phyloP scores from a whole-genome alignment of 1,140 invertebrate species.

The Lordiphosa mommai region DNA sequence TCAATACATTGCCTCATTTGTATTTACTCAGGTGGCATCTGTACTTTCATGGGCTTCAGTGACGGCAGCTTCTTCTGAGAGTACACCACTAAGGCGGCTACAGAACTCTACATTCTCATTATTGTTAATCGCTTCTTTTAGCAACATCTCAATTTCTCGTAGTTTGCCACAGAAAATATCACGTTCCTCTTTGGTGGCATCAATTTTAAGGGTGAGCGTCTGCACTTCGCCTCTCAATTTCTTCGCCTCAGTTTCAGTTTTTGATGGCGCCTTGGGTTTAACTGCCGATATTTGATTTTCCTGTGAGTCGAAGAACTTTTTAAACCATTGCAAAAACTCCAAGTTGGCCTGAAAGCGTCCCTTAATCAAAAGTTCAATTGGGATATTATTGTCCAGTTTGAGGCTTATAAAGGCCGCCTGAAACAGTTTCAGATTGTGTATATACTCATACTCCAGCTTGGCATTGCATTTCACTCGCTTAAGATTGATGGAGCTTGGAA shows the following conservation, averaged over 20 bases:
- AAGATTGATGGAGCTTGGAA: slow-evolving; percentile 93
- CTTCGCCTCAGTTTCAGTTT: neutral
- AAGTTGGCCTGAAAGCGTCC: slow-evolving; percentile 98
- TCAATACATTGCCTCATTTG: no score
- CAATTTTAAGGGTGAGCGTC: slow-evolving; percentile 14
- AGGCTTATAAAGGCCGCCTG: slow-evolving; percentile 98
- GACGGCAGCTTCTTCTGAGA: slow-evolving; percentile 13
- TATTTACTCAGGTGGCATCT: no score
- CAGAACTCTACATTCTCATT: slow-evolving; percentile 36
- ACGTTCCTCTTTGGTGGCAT: slow-evolving; percentile 15
- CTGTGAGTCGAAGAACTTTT: slow-evolving; percentile 99
- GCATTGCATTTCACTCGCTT: slow-evolving; percentile 99
- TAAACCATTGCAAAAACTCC: slow-evolving; percentile 99
- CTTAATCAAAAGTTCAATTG: slow-evolving; percentile 93
- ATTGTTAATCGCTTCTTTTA: slow-evolving; percentile 24
- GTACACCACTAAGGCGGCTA: slow-evolving; percentile 41
- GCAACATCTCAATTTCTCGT: slow-evolving; percentile 37
- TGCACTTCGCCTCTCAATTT: slow-evolving; percentile 20
- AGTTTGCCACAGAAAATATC: slow-evolving; percentile 55
- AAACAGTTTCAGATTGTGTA: slow-evolving; percentile 99
- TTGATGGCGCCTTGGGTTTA: slow-evolving; percentile 25
- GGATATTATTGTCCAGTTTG: slow-evolving; percentile 94
- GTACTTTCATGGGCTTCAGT: neutral
- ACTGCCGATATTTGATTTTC: slow-evolving; percentile 51
- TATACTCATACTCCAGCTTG: slow-evolving; percentile 99